Base-by-base conservation (phyloP, 2,888 invertebrate genomes). In the Drosophila merina region DNA sequence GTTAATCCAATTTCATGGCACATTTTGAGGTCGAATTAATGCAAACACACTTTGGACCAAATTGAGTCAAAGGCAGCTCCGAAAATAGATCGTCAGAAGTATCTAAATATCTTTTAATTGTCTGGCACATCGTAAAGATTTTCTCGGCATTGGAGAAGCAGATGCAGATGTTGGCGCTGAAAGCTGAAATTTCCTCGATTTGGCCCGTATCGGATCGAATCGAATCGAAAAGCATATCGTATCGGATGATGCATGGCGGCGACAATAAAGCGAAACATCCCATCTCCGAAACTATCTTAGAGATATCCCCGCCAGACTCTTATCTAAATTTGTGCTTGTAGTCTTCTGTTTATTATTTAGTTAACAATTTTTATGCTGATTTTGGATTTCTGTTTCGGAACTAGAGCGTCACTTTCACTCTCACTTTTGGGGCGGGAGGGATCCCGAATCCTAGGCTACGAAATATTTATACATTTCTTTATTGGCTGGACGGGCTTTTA, bases 91-190 rank as follows among this genome's bases (percentile, higher is more conserved):
- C 58, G 49, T 45, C 40, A 36, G 58, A 57, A 57, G 52, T 38
- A 47, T 44, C 56, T 42, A 44, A 75, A 68, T 51, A 60, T 68
- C 59, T 48, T 36, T 67, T 71, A 82, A 85, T 76, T 60, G 84
- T 77, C 80, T 82, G 73, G 77, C 82, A 82, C 74, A 62, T 82
- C 88, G 62, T 82, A 79, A 82, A 82, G 71, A 73, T 86, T 75
- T 87, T 82, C 83, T 59, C 88, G 54, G 71, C 51, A 57, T 57
- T 55, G 57, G 50, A 25, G 49, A 47, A 67, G 56, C 62, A 40
- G 49, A 64, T 62, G 58, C 70, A 69, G 74, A 86, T 81, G 82
- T 82, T 64, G 58, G 70, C 54, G 81, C 79, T 86, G 87, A 82
- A 86, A 82, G 87, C 79, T 60, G n/a, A 59, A 64, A 81, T 70